These are phyloP conservation scores for Melikaiella ostensackeni DNA, from an alignment of 2,888 invertebrate genomes.

Conservation along the genomic window DNA sequence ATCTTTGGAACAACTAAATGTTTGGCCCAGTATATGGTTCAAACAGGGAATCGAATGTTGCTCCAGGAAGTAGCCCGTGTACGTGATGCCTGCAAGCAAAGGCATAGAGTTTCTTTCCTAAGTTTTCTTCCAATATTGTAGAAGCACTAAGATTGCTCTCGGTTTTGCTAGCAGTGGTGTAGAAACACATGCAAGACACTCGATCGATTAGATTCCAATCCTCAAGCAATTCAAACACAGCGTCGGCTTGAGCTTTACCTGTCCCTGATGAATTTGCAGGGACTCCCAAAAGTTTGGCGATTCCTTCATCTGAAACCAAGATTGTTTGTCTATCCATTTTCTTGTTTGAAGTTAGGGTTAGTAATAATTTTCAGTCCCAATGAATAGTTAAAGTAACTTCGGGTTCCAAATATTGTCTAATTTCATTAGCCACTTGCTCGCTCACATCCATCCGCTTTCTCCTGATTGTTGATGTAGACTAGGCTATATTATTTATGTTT, in stretches of 20 bases:
- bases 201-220: slow-evolving; percentile 8
- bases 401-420: background rate
- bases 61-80: background rate
- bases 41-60: slow-evolving; percentile 2
- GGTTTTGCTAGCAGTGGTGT: slow-evolving; percentile 31
- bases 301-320: background rate
- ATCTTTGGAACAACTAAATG: background rate
- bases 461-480: background rate
- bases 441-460: background rate
- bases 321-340: background rate
- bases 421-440: background rate
- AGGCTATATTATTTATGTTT: background rate
- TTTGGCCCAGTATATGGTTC: background rate
- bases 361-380: background rate
- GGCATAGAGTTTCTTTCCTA: background rate
- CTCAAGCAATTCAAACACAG: slow-evolving; percentile 7
- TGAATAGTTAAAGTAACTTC: background rate
- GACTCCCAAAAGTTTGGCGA: background rate
- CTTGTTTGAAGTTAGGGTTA: background rate
- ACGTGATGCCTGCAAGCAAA: slow-evolving; percentile 18
- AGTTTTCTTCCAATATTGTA: slow-evolving; percentile 40
- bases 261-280: background rate
- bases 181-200: slow-evolving; percentile 18
- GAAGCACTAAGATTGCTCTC: slow-evolving; percentile 26
- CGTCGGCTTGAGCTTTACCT: slow-evolving; percentile 20